Evolutionary conservation across 2,888 invertebrate species (phyloP).

Genomic region (Lasioglossum oenotherae): DNA sequence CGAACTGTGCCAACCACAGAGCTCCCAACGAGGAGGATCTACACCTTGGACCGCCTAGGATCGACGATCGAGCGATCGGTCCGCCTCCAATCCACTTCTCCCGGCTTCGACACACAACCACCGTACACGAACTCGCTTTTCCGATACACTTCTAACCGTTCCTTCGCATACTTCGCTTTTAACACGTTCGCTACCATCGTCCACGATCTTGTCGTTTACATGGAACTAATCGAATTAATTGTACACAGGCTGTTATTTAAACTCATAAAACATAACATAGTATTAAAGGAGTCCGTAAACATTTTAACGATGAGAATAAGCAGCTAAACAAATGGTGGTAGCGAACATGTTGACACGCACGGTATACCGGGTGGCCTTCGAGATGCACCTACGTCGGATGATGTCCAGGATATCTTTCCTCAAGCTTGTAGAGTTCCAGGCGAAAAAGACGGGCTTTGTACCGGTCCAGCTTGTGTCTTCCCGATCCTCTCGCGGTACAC

Average conservation of each 20-base stretch:
- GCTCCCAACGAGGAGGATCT: background rate
- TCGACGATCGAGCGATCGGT: background rate
- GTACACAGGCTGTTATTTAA: no score
- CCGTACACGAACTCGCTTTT: background rate
- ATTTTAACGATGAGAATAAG: background rate
- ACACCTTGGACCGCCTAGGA: background rate
- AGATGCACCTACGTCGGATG: background rate
- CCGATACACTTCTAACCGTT: background rate
- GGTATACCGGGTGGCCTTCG: background rate
- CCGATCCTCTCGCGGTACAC: background rate
- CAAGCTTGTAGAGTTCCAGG: background rate
- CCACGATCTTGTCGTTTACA: background rate
- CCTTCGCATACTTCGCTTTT: background rate
- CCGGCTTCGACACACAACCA: slow-evolving; percentile 22
- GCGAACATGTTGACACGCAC: background rate
- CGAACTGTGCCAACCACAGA: background rate
- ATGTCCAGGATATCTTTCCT: background rate
- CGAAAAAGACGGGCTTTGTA: background rate
- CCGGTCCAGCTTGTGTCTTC: background rate
- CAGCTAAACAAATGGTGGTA: background rate
- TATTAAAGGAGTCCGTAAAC: background rate
- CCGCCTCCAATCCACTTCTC: background rate
- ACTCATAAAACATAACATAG: background rate
- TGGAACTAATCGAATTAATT: background rate
- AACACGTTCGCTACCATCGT: slow-evolving; percentile 4